Conservation (phyloP, 2,888 invertebrate species). For the Hemistola chrysoprasaria region DNA sequence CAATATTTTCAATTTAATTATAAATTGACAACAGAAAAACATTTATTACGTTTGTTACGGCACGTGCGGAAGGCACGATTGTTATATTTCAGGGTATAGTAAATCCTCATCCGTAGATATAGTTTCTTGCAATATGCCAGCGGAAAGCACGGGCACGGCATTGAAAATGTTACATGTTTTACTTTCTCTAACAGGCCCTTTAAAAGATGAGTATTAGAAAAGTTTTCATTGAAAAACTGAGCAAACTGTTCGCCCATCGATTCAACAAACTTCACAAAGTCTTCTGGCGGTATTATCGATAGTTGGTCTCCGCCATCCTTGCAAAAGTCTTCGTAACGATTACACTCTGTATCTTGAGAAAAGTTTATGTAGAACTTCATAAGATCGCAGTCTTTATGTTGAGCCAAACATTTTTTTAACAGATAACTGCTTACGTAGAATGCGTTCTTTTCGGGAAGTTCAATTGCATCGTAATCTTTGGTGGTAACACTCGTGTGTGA, state of each 20-base stretch:
- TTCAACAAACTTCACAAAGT: not conserved
- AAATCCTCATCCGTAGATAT: slow-evolving; percentile 5
- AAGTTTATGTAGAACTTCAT: not conserved
- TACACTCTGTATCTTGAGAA: not conserved
- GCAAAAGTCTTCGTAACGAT: not conserved
- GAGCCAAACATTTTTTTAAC: slow-evolving; percentile 4
- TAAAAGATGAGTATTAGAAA: not conserved
- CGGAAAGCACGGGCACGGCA: slow-evolving; percentile 7
- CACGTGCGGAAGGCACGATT: too few species aligned
- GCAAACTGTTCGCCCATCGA: not conserved
- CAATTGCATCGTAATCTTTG: slow-evolving; percentile 3
- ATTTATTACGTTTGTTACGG: too few species aligned
- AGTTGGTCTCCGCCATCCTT: not conserved
- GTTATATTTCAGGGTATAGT: too few species aligned
- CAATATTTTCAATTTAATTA: too few species aligned
- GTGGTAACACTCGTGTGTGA: not conserved
- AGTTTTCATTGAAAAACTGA: not conserved
- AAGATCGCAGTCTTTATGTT: slow-evolving; percentile 2
- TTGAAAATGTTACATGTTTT: not conserved
- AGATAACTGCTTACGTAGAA: slow-evolving; percentile 5
- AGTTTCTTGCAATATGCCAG: slow-evolving; percentile 4
- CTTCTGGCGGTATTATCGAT: not conserved
- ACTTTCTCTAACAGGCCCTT: slow-evolving; percentile 1
- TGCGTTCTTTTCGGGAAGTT: slow-evolving; percentile 1
- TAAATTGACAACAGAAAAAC: too few species aligned